phyloP scores from a whole-genome alignment of 1,140 invertebrate genomes.

The Armadillidium nasatum region DNA sequence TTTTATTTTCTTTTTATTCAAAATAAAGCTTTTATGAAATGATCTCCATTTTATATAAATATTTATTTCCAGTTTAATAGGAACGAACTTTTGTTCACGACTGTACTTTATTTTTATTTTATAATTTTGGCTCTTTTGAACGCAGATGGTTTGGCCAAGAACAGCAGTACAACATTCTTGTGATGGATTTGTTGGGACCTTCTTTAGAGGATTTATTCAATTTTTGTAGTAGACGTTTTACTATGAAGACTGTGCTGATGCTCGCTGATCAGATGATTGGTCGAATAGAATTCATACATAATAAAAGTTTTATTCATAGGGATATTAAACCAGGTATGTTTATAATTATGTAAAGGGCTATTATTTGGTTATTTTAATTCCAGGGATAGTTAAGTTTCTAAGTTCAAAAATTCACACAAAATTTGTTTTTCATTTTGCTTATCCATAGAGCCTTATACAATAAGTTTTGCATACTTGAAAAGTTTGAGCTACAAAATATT shows the following conservation, averaged over 20 bases:
- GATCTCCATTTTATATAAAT: too few relatives aligned
- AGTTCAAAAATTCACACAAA: too few relatives aligned
- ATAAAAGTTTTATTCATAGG: slow-evolving; percentile 62
- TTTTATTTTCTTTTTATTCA: too few relatives aligned
- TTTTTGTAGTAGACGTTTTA: slow-evolving; percentile 60
- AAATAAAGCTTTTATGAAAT: too few relatives aligned
- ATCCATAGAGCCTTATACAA: too few relatives aligned
- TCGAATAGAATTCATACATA: slow-evolving; percentile 62
- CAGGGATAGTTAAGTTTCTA: too few relatives aligned
- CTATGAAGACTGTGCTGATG: slow-evolving; percentile 65
- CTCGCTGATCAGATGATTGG: slow-evolving; percentile 61
- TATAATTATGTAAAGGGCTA: not conserved
- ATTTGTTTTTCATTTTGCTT: too few relatives aligned
- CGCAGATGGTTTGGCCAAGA: slow-evolving; percentile 59
- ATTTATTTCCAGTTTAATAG: too few relatives aligned
- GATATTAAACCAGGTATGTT: slow-evolving; percentile 50
- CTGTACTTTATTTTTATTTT: not conserved
- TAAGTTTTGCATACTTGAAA: too few relatives aligned
- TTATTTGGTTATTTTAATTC: too few relatives aligned
- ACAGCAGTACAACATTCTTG: slow-evolving; percentile 59
- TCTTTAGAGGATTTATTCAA: slow-evolving; percentile 63
- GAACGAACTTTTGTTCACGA: too few relatives aligned
- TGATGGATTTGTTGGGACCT: slow-evolving; percentile 62
- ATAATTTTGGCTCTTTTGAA: not conserved
- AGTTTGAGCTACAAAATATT: too few relatives aligned